These are phyloP conservation scores for Notechis scutatus DNA, from an alignment of 2,113 vertebrate genomes.

Conservation along the genomic window DNA sequence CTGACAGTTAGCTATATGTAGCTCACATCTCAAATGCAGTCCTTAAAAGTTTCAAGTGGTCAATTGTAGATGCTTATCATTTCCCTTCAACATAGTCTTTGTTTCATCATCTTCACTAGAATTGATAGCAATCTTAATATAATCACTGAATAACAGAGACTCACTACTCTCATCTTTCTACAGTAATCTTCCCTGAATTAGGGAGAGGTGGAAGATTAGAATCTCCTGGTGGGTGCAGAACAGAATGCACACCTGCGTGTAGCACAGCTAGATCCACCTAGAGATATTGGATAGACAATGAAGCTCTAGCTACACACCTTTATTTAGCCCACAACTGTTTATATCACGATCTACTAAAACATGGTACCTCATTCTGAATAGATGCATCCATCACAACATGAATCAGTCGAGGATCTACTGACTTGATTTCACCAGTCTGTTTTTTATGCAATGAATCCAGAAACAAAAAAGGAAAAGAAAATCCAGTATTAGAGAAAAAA, in stretches of 20 bases:
- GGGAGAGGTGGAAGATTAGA: background rate
- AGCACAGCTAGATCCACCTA: background rate
- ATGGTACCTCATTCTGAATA: conserved; percentile 68
- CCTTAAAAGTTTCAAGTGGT: background rate
- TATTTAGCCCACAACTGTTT: background rate
- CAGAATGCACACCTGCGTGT: background rate
- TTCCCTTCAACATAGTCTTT: background rate
- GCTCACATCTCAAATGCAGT: background rate
- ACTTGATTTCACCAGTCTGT: conserved; percentile 86
- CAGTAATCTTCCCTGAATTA: background rate
- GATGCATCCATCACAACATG: conserved; percentile 84
- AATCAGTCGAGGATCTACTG: conserved; percentile 91
- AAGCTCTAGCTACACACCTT: background rate
- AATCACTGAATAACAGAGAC: background rate
- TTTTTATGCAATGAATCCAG: conserved; percentile 33
- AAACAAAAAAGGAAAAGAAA: background rate
- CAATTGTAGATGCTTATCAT: background rate
- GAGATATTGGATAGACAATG: background rate
- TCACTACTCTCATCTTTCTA: background rate
- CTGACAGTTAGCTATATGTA: background rate
- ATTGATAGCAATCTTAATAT: background rate
- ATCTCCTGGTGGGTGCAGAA: background rate
- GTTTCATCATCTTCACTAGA: background rate
- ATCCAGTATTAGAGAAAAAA: conserved; percentile 15
- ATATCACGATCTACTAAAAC: background rate